Evolutionary conservation across 2,113 vertebrate species (phyloP).

Genomic region (Pedetes capensis): DNA sequence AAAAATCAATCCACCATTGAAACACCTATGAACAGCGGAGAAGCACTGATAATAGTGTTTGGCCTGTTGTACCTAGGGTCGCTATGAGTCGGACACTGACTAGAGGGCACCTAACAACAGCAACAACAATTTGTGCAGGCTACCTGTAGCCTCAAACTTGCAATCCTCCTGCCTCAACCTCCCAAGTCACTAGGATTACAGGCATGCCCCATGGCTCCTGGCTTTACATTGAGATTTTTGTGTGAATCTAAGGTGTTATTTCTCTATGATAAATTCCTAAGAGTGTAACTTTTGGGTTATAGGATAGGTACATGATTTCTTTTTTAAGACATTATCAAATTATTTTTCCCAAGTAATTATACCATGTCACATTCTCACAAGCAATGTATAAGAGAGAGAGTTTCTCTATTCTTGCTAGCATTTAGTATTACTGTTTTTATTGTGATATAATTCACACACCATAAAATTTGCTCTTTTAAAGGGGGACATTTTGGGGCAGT

Average conservation of each 20-base stretch:
- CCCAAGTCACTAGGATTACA: too few species aligned
- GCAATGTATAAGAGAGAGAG: neutral
- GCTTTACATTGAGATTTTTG: too few species aligned
- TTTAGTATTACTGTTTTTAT: neutral
- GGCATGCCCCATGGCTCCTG: too few species aligned
- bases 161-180: too few species aligned
- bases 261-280: neutral
- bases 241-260: neutral
- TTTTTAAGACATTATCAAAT: neutral
- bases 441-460: neutral
- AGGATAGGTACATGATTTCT: neutral
- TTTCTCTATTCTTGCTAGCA: neutral
- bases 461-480: neutral
- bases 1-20: too few species aligned
- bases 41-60: too few species aligned
- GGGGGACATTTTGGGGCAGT: neutral
- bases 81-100: too few species aligned
- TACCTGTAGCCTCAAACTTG: too few species aligned
- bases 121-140: too few species aligned
- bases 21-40: too few species aligned
- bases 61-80: too few species aligned
- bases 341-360: neutral
- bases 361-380: neutral
- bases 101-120: too few species aligned
- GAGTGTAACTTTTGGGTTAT: neutral